Evolutionary conservation across 2,888 invertebrate species (phyloP), one percentile per base, ranked within the genome.

Genomic region (Andrena trimmerana): DNA sequence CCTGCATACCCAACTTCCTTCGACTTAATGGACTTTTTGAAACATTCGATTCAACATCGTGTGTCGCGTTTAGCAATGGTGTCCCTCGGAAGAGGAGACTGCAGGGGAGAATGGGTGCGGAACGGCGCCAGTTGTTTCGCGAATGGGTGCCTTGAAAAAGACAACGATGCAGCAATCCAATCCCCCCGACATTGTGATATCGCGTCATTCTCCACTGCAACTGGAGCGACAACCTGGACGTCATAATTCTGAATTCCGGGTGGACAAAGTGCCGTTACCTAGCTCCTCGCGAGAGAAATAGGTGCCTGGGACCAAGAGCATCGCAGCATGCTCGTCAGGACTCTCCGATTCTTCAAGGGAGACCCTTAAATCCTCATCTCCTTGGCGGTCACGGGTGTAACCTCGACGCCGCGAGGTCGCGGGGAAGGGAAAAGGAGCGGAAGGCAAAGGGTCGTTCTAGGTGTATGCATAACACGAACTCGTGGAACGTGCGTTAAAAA

Each of bases 351-450:
- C 72, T 71, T 86, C 81, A 80, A 65, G 62, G 68, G 20, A 63
- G n/a, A 66, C 69, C 73, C 75, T 84, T 78, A 67, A 80, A 80
- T 84, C 81, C 77, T 76, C 81, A 65, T 83, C 63, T 78, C 60
- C 60, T 70, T 60, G 63, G 81, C 62, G 80, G 83, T 80, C 78
- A 76, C 77, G 87, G 85, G 75, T 73, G 62, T 67, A 75, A 78
- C 76, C 50, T 66, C 29, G 66, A 20, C 20, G 2, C n/a, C 48
- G 67, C 52, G 27, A 24, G 31, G 36, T 20, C 24, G 24, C 24
- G 13, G 50, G 31, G 8, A 48, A 33, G n/a, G 16, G 16, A 31
- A 16, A 29, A 27, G 10, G 5, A 54, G 10, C 27, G 13, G 6
- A 8, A 16, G 29, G 50, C 27, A 24, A 54, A 13, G 75, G 54